Evolutionary conservation across 2,797 vertebrate genomes (phyloP), one percentile per base, ranked within the genome.

Genomic region (Pogoniulus pusillus): DNA sequence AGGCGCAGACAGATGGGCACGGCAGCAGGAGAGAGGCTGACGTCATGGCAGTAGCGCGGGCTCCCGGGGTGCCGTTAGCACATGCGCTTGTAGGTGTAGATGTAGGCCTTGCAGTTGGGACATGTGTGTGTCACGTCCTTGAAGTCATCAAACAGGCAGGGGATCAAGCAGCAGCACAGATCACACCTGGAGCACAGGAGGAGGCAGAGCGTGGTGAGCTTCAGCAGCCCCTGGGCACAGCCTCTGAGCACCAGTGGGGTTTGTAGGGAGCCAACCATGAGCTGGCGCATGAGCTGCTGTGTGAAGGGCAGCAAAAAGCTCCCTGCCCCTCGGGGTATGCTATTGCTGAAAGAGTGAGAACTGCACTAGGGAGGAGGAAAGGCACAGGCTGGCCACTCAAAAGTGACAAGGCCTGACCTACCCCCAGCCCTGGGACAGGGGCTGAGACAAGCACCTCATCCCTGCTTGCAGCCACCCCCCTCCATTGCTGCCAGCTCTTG

Each of bases 91-190:
- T 99, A 99, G 72, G 99, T 99, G 97, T 99, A 99, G 97, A 99
- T 99, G 91, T 99, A 99, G 96, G 98, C 99, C 98, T 99, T 99
- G 97, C 99, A 99, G 97, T 98, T 98, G 89, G 99, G 99, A 96
- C 99, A 99, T 53, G 98, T 99, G 97, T 99, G 99, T 6, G 98
- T 99, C 98, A 99, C 99, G 34, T 99, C 99, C 98, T 99, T 99
- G 96, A 99, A 98, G 96, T 99, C 98, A 16, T 99, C 99, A 2
- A 99, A 98, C 96, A 99, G 96, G 95, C 99, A 99, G 66, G 99
- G 99, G 97, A 99, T 98, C 96, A 99, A 97, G 97, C 99, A 99
- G 97, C 99, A 99, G 96, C 99, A 99, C 7, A 99, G 97, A 80
- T 99, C 98, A 90, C 99, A 99, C 95, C 99, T 99, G 97, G 26